These are phyloP conservation scores for Heterochromis multidens DNA, from an alignment of 2,113 vertebrate species.

Conservation along the genomic window DNA sequence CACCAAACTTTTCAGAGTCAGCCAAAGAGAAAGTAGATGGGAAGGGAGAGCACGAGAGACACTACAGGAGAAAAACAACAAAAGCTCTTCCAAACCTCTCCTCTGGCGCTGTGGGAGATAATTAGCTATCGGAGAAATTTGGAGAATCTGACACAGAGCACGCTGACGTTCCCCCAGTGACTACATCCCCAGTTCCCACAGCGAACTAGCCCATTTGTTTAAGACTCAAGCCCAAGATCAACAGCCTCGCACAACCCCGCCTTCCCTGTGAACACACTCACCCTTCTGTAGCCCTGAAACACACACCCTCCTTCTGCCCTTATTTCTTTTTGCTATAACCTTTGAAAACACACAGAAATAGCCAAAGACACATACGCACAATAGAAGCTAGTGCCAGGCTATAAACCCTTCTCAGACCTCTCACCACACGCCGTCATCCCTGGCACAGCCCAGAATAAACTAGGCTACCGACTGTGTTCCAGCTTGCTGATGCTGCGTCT, in stretches of 20 bases:
- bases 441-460: constrained; percentile 33
- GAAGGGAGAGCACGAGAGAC: background rate
- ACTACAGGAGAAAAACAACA: constrained; percentile 43
- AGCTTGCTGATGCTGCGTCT: constrained; percentile 38
- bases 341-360: constrained; percentile 5
- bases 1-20: constrained; percentile 30
- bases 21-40: constrained; percentile 3
- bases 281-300: constrained; percentile 19
- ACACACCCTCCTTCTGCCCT: constrained; percentile 1
- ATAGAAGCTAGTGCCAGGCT: constrained; percentile 16
- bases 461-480: constrained; percentile 10
- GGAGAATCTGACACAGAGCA: constrained; percentile 60
- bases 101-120: constrained; percentile 57
- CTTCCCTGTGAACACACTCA: constrained; percentile 43
- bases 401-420: constrained; percentile 33
- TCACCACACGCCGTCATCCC: constrained; percentile 31
- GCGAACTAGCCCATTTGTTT: constrained; percentile 55
- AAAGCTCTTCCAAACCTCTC: constrained; percentile 49
- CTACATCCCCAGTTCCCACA: constrained; percentile 56
- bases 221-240: constrained; percentile 64
- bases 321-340: constrained; percentile 6
- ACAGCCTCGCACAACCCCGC: constrained; percentile 46
- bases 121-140: constrained; percentile 65
- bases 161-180: constrained; percentile 43
- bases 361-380: constrained; percentile 2